A percentile compares a stretch with the other conserved stretches of the same genome.
Conservation (phyloP, 2,797 vertebrate species). For the Danio jaintianensis region DNA sequence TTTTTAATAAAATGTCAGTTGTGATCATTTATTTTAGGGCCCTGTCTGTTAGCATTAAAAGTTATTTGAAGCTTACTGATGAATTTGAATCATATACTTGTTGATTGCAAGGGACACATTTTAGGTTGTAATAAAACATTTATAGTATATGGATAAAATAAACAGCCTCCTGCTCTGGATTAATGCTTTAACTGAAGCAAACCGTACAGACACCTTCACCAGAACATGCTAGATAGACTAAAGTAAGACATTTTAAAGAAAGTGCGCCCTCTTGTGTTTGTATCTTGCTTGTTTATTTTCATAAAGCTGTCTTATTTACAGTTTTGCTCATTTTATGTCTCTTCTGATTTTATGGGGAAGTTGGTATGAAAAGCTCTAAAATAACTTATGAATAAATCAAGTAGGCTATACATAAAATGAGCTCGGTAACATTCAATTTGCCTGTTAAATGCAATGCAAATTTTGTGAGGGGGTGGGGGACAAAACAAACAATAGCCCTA, state of each 20-base stretch:
- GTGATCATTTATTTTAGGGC: too few species aligned
- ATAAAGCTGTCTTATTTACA: not conserved
- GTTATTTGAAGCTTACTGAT: not conserved
- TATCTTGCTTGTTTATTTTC: not conserved
- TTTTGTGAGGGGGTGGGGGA: not conserved
- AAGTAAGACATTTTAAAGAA: constrained; percentile 18
- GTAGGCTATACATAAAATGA: not conserved
- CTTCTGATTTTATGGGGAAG: not conserved
- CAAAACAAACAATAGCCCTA: not conserved
- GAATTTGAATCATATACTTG: not conserved
- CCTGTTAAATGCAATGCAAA: constrained; percentile 28
- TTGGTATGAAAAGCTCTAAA: not conserved
- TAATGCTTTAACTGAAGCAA: not conserved
- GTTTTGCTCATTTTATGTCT: not conserved
- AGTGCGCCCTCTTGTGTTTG: constrained; percentile 70
- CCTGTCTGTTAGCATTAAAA: not conserved
- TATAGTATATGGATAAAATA: too few species aligned
- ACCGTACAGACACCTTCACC: not conserved
- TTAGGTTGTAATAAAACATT: not conserved
- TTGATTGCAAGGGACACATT: not conserved
- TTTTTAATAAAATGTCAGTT: too few species aligned
- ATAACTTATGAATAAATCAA: not conserved
- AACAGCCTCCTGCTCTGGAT: not conserved
- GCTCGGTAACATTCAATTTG: constrained; percentile 2
- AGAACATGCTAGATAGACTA: not conserved